Evolutionary conservation across 2,113 vertebrate genomes (phyloP).

Genomic region (Glaucomys volans): DNA sequence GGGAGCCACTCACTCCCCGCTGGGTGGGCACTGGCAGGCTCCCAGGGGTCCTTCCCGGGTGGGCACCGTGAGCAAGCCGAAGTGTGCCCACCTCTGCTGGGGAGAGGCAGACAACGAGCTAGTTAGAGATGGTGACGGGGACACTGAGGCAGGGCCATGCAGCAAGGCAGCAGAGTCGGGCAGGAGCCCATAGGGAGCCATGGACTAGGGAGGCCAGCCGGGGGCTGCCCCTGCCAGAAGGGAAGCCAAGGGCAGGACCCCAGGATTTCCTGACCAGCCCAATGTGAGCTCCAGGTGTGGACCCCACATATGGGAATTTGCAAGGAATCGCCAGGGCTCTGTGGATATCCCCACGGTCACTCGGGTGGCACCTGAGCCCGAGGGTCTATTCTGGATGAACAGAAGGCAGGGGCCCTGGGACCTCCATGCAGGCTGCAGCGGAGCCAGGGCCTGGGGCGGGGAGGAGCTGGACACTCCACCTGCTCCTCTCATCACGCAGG

Average conservation of each 20-base stretch:
- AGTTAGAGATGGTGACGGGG: neutral
- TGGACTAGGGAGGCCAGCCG: fast-evolving
- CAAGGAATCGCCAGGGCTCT: fast-evolving
- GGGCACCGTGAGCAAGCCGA: fast-evolving
- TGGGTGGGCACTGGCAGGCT: fast-evolving
- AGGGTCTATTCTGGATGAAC: fast-evolving
- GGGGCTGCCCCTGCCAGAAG: neutral
- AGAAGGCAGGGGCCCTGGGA: too few relatives aligned
- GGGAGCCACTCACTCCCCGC: fast-evolving
- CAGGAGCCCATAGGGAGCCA: fast-evolving
- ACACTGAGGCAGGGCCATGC: too few relatives aligned
- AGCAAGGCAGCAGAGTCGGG: fast-evolving
- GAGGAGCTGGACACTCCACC: fast-evolving
- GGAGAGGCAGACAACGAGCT: neutral
- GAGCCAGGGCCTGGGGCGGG: too few relatives aligned
- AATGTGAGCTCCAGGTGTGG: fast-evolving
- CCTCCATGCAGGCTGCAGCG: neutral
- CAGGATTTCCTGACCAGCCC: fast-evolving
- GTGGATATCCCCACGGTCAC: fast-evolving
- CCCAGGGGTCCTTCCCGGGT: fast-evolving
- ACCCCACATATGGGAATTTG: neutral
- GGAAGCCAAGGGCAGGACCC: fast-evolving
- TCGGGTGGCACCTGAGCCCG: fast-evolving
- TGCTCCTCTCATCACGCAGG: neutral
- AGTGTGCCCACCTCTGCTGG: fast-evolving